Evolutionary conservation across 1,140 invertebrate genomes (phyloP), one percentile per base, ranked within the genome.

Genomic region (Drosophila ohnishii): DNA sequence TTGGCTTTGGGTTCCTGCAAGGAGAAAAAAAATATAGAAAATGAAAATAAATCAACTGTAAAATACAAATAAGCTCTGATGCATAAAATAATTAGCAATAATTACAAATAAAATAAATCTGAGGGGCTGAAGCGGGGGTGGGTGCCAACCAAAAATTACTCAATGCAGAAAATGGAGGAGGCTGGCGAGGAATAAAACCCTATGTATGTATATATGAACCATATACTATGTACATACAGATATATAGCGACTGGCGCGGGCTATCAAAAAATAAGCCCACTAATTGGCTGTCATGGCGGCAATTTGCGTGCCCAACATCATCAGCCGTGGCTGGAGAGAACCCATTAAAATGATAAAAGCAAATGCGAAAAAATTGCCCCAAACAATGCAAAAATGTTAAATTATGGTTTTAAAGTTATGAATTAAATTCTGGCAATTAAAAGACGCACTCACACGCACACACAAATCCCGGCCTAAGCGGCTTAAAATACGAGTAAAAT

Each of bases 1-100:
- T 91, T 91, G 55, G 83, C 70, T 88, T 91, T 91, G 73, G 90
- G 90, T 86, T 91, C 90, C 90, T 91, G 90, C 40, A 75, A 85
- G 74, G 13, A 66, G 25, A 67, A 62, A 64, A 70, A 48, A 56
- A 53, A 53, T 5, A 65, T 28, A 70, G 55, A 56, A 40, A 65
- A 72, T 58, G 42, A 57, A 84, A 78, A 64, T 59, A 78, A 78
- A 78, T 75, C 60, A 72, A 66, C 69, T 71, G 37, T 53, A 63
- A 63, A 58, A 65, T 78, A 61, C 67, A 70, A 66, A 70, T 53
- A 74, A 74, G 50, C 32, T 42, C 48, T 25, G 35, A 65, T 57
- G 55, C 44, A 47, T 51, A 69, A 59, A 75, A 59, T 56, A 69
- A 51, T 44, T 51, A 50, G 62, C 45, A 48, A 77, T 75, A 80